phyloP scores from a whole-genome alignment of 2,797 vertebrate species.

The Pterois miles region DNA sequence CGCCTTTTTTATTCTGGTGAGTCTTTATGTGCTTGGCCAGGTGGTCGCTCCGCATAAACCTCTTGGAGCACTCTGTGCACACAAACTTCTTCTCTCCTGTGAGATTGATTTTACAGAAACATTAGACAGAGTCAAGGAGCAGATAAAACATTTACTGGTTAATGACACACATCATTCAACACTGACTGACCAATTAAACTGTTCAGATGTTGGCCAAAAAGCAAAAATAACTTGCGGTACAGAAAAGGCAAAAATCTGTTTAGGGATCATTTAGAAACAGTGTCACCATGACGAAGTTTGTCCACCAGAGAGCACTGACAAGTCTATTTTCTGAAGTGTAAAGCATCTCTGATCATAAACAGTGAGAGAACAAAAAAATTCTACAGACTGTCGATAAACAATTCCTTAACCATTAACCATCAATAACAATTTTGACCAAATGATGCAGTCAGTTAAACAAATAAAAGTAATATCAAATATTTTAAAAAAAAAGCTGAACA shows the following conservation, averaged over 20 bases:
- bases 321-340: neutral
- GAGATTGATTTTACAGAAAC: neutral
- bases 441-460: too few relatives aligned
- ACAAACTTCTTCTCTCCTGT: conserved; percentile 99
- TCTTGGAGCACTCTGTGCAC: conserved; percentile 97
- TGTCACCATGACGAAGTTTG: neutral
- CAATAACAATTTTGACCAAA: too few relatives aligned
- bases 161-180: neutral
- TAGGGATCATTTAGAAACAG: neutral
- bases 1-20: conserved; percentile 99
- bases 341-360: neutral
- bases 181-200: neutral
- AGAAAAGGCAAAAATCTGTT: neutral
- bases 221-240: neutral
- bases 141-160: neutral
- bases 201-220: neutral
- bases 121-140: neutral
- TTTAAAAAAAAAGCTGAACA: too few relatives aligned
- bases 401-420: too few relatives aligned
- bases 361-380: too few relatives aligned
- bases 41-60: conserved; percentile 99
- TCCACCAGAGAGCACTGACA: too few relatives aligned
- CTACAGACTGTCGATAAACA: neutral
- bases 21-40: conserved; percentile 99
- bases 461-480: too few relatives aligned